Evolutionary conservation across 1,140 invertebrate genomes (phyloP).

Genomic region (Pentalonia nigronervosa): DNA sequence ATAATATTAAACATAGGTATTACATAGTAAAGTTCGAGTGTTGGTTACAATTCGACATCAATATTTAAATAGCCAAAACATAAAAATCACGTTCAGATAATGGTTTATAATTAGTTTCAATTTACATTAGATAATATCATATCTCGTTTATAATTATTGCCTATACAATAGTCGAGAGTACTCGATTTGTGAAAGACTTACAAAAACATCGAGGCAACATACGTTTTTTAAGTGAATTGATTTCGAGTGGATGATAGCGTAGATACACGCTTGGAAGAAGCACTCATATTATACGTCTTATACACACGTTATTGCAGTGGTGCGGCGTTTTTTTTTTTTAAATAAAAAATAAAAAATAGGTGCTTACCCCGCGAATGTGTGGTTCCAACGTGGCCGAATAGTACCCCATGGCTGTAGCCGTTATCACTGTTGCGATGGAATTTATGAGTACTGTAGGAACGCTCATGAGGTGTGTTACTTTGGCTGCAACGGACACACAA

Average conservation of each 20-base stretch:
- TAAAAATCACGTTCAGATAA: background rate
- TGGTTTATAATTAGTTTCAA: background rate
- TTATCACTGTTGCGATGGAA: constrained; percentile 63
- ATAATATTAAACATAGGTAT: background rate
- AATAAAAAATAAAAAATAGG: background rate
- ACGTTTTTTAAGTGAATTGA: background rate
- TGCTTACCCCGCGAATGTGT: constrained; percentile 65
- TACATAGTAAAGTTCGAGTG: background rate
- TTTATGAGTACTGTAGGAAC: constrained; percentile 64
- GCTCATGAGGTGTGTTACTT: constrained; percentile 62
- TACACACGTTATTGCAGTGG: background rate
- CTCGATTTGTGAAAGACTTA: background rate
- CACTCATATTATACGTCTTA: background rate
- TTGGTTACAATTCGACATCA: background rate
- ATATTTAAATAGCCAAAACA: background rate
- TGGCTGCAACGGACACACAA: constrained; percentile 60
- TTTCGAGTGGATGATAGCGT: background rate
- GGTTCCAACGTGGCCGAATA: constrained; percentile 67
- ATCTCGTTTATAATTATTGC: background rate
- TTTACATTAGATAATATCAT: background rate
- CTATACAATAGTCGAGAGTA: background rate
- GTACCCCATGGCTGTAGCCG: constrained; percentile 67
- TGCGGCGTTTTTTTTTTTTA: background rate
- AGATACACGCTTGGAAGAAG: background rate
- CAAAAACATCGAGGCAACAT: background rate